Conservation (phyloP, 2,797 vertebrate species). For the Salarias fasciatus region DNA sequence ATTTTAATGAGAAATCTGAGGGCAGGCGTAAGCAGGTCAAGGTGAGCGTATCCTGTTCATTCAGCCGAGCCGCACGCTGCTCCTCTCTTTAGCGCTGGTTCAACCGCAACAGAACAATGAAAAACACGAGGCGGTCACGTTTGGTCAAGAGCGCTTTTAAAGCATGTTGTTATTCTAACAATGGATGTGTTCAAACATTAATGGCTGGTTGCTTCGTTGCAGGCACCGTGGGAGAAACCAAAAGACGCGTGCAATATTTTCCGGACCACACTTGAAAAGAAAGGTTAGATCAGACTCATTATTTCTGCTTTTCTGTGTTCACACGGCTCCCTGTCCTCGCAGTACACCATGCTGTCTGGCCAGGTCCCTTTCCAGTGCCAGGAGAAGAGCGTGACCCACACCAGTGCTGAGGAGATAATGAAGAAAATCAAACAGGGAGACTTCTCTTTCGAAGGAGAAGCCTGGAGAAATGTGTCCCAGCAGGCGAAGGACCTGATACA, state of each 20-base stretch:
- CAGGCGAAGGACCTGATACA: slow-evolving; percentile 98
- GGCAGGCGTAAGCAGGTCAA: slow-evolving; percentile 54
- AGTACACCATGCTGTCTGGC: slow-evolving; percentile 99
- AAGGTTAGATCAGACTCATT: too few relatives aligned
- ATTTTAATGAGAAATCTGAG: slow-evolving; percentile 54
- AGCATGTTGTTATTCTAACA: too few relatives aligned
- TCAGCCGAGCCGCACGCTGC: slow-evolving; percentile 9
- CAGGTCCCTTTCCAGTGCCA: slow-evolving; percentile 98
- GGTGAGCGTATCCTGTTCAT: slow-evolving; percentile 52
- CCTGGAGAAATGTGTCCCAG: slow-evolving; percentile 96
- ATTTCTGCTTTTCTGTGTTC: too few relatives aligned
- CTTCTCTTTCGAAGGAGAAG: slow-evolving; percentile 96
- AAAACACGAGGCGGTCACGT: too few relatives aligned
- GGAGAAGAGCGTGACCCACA: slow-evolving; percentile 91
- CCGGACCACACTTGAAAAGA: too few relatives aligned
- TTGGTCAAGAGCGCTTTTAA: too few relatives aligned
- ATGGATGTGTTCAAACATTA: too few relatives aligned
- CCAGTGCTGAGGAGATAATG: slow-evolving; percentile 97
- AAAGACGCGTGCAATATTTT: too few relatives aligned
- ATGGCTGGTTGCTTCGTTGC: too few relatives aligned
- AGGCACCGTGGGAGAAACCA: too few relatives aligned
- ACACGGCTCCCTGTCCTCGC: slow-evolving; percentile 6
- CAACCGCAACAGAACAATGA: slow-evolving; percentile 12
- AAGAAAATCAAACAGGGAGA: slow-evolving; percentile 98
- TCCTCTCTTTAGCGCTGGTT: slow-evolving; percentile 44